Conservation (phyloP, 2,888 invertebrate genomes). For the Thysanoteuthis rhombus region DNA sequence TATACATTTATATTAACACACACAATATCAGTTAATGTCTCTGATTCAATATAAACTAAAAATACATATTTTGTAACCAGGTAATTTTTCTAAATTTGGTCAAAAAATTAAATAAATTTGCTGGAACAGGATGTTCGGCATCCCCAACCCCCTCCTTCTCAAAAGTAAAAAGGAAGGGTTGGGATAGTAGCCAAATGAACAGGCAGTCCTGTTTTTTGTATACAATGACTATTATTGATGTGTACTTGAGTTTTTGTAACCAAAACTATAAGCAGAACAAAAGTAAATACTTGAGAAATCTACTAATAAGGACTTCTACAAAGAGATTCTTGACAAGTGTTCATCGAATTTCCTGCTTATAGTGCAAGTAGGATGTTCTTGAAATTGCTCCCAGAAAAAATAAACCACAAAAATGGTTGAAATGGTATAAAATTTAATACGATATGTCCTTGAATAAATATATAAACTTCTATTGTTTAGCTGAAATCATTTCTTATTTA, state of each 20-base stretch:
- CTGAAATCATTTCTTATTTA: no score
- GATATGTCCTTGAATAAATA: neutral
- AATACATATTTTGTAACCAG: no score
- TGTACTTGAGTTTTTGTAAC: neutral
- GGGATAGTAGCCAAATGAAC: neutral
- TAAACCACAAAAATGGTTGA: neutral
- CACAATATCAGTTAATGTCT: no score
- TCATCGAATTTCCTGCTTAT: neutral
- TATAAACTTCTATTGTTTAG: no score
- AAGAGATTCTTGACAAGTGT: neutral
- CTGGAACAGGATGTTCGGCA: no score
- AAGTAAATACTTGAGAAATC: neutral
- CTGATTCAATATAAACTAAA: no score
- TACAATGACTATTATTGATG: neutral
- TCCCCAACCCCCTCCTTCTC: no score
- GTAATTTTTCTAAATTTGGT: no score
- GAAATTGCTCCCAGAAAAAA: neutral
- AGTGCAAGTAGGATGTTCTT: neutral
- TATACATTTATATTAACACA: no score
- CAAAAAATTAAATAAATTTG: no score
- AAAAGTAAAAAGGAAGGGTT: neutral
- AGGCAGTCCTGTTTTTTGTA: neutral
- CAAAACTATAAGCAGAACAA: neutral
- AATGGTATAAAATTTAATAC: neutral
- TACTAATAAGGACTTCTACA: neutral